A percentile compares a stretch with the other conserved stretches of the same genome.
Conservation (phyloP, 1,140 invertebrate genomes). For the Trinorchestia longiramus region DNA sequence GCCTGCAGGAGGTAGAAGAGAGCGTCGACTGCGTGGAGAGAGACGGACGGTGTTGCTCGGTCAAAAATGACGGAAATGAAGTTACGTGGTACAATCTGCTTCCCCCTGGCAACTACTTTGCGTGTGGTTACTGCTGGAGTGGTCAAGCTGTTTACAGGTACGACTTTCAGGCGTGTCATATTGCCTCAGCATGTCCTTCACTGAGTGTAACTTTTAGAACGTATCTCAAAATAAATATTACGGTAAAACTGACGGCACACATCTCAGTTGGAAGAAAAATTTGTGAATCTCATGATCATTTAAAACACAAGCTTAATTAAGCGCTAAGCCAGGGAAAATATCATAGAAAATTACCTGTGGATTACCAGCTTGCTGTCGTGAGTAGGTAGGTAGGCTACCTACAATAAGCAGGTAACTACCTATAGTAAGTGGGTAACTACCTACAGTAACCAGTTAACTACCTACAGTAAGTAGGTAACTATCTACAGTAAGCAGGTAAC, state of each 20-base stretch:
- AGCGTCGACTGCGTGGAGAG: slow-evolving; percentile 8
- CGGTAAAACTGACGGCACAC: background rate
- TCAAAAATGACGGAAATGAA: background rate
- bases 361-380: too few species aligned
- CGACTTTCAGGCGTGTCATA: background rate
- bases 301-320: background rate
- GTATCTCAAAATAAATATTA: background rate
- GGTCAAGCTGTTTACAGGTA: background rate
- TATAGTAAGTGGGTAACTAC: too few species aligned
- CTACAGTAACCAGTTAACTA: too few species aligned
- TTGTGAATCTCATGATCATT: background rate
- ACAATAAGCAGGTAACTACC: too few species aligned
- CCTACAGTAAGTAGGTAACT: too few species aligned
- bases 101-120: background rate
- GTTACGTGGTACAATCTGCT: slow-evolving; percentile 4
- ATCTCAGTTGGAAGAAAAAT: background rate
- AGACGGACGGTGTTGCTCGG: background rate
- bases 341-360: too few species aligned
- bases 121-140: slow-evolving; percentile 15
- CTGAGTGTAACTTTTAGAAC: background rate
- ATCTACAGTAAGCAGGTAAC: too few species aligned
- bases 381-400: too few species aligned
- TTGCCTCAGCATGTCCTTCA: background rate
- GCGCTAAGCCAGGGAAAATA: too few species aligned
- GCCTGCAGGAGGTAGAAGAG: slow-evolving; percentile 6